Conservation (phyloP, 2,113 vertebrate genomes). For the Ia io region DNA sequence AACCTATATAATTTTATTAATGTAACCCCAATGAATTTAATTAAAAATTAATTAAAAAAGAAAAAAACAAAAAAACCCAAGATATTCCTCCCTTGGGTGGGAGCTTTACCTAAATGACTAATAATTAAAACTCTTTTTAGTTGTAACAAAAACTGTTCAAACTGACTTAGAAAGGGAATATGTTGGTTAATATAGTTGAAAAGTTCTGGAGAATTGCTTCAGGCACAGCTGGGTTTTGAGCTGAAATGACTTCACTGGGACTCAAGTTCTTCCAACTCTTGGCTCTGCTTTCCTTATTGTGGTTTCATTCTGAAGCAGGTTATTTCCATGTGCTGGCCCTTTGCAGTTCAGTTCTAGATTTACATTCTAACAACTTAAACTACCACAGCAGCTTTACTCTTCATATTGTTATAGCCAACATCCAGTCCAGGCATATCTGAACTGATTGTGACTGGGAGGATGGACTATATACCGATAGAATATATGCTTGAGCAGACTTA, state of each 20-base stretch:
- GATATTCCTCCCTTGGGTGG: not conserved
- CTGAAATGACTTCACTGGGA: not conserved
- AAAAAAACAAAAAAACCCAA: not conserved
- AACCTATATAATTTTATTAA: not conserved
- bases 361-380: not conserved
- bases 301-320: not conserved
- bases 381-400: not conserved
- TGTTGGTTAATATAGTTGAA: not conserved
- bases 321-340: not conserved
- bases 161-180: not conserved
- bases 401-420: not conserved
- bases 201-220: not conserved
- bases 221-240: not conserved
- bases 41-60: not conserved
- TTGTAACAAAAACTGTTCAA: not conserved
- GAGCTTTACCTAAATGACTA: not conserved
- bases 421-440: not conserved
- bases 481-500: not conserved
- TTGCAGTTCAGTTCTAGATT: not conserved
- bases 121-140: not conserved
- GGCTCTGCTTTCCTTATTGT: not conserved
- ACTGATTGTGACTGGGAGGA: not conserved
- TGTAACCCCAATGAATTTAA: not conserved
- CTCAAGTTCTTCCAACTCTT: not conserved
- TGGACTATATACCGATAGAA: not conserved